Base-by-base conservation (phyloP, 2,888 invertebrate species). In the Ditula angustiorana region DNA sequence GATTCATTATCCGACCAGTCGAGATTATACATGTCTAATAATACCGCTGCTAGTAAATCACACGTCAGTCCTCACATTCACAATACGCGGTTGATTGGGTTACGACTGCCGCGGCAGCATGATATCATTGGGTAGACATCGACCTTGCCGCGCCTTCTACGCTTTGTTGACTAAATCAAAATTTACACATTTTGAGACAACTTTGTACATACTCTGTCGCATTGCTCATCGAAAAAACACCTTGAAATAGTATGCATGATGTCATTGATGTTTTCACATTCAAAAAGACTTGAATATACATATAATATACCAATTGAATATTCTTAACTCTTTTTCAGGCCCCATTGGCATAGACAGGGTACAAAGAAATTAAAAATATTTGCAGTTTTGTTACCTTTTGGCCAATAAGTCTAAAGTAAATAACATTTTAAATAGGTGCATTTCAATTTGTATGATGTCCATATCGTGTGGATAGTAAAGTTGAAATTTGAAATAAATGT, bases 91-190 rank as follows among this genome's bases (percentile, higher is more conserved):
- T 79, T 80, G 80, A 81, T 82, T 78, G 74, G 72, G 71, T 81
- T 80, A 76, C 78, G 71, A 68, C 71, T 67, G 69, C 69, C 66
- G 41, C 41, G 71, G 28, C 70, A 71, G 71, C 66, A 77, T 85
- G 83, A 84, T 82, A 82, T 85, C 83, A 85, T 76, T 78, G 74
- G 68, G 71, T 72, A 78, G 74, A 67, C 61, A 75, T 30, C 44
- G 83, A 78, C 87, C 86, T 87, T 85, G 86, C 77, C 84, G 74
- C 79, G 72, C 85, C 86, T 82, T 81, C 53, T 53, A 59, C 41
- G 58, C 8, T 50, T 47, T 64, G 64, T 53, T 53, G 58, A 64
- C 64, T 61, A 52, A 52, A 64, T 52, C 37, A 23, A 52, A 64
- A 52, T 59, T 59, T 53, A 59, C 59, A 64, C 46, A 59, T 53